Evolutionary conservation across 2,113 vertebrate species (phyloP).

Genomic region (Hippocampus abdominalis): DNA sequence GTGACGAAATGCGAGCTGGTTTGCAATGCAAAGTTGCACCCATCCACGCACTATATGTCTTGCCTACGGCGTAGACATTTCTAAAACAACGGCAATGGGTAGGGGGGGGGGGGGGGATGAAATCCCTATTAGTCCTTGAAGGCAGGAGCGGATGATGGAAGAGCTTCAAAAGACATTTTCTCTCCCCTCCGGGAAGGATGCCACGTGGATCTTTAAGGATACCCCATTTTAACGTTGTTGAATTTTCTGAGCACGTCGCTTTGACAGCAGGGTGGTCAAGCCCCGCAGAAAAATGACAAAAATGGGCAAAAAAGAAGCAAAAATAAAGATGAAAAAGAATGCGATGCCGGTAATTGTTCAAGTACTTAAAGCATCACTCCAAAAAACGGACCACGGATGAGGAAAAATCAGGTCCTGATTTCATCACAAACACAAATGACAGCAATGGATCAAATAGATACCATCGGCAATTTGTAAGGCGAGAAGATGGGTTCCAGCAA

Average conservation of each 20-base stretch:
- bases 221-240: conserved; percentile 9
- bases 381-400: conserved; percentile 20
- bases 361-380: not conserved
- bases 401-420: conserved; percentile 35
- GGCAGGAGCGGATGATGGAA: conserved; percentile 9
- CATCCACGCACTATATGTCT: not conserved
- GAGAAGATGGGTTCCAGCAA: conserved; percentile 30
- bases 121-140: conserved; percentile 8
- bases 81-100: not conserved
- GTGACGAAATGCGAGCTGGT: too few relatives aligned
- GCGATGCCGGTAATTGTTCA: not conserved
- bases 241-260: conserved; percentile 5
- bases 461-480: conserved; percentile 51
- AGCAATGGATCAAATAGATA: conserved; percentile 55
- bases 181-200: conserved; percentile 12
- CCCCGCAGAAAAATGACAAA: not conserved
- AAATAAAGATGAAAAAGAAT: conserved; percentile 4
- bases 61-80: not conserved
- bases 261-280: conserved; percentile 1
- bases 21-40: not conserved
- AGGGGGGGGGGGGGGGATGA: not conserved
- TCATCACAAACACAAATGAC: conserved; percentile 42
- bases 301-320: not conserved
- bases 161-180: conserved; percentile 10
- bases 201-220: conserved; percentile 5